phyloP scores from a whole-genome alignment of 2,113 vertebrate genomes.

The Amphilophus citrinellus region DNA sequence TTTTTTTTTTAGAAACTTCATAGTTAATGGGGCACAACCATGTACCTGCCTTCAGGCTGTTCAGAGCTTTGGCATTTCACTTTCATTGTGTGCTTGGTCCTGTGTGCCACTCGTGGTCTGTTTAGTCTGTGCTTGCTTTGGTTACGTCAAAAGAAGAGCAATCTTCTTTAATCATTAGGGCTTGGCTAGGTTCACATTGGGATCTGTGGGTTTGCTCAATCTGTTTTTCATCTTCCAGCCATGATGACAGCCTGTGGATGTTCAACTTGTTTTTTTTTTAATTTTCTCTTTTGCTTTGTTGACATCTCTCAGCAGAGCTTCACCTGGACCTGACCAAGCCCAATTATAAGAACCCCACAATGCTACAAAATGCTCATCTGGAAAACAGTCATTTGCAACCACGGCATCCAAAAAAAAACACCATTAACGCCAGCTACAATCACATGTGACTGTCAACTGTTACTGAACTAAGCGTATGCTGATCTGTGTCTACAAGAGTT shows the following conservation, averaged over 20 bases:
- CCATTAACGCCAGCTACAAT: not conserved
- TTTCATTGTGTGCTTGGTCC: conserved; percentile 46
- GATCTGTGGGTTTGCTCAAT: conserved; percentile 36
- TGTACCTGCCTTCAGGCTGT: conserved; percentile 50
- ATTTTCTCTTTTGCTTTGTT: conserved; percentile 10
- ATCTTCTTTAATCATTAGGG: conserved; percentile 61
- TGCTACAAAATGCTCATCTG: conserved; percentile 14
- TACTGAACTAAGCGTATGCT: not conserved
- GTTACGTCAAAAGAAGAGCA: conserved; percentile 37
- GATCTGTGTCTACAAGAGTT: conserved; percentile 2
- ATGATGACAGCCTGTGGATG: conserved; percentile 10
- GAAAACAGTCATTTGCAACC: conserved; percentile 36
- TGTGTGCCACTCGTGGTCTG: conserved; percentile 48
- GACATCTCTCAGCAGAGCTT: not conserved
- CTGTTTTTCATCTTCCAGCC: conserved; percentile 35
- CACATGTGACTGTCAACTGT: conserved; percentile 12
- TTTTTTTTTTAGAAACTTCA: conserved; percentile 29
- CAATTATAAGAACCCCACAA: conserved; percentile 41
- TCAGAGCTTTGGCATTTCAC: conserved; percentile 55
- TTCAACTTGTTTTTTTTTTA: not conserved
- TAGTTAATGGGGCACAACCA: conserved; percentile 55
- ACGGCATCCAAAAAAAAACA: not conserved
- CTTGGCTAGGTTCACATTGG: conserved; percentile 26
- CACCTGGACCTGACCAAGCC: conserved; percentile 29
- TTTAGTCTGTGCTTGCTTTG: conserved; percentile 60